A percentile compares a stretch with the other conserved stretches of the same genome.
Conservation (phyloP, 2,113 vertebrate species). For the Nansenia antarctica region DNA sequence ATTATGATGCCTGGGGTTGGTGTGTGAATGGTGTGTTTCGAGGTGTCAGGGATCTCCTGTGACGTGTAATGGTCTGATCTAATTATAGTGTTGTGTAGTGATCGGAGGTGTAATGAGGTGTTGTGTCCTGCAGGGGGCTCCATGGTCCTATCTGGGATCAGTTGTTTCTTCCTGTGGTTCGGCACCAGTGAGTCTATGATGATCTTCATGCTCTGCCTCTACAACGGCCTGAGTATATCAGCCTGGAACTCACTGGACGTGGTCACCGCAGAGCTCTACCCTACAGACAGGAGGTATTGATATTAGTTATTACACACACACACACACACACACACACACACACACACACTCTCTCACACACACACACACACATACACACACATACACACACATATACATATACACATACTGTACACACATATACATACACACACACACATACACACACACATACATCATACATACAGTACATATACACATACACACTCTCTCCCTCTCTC, state of each 20-base stretch:
- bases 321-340: not conserved
- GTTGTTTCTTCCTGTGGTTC: constrained; percentile 98
- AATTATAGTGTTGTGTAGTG: not conserved
- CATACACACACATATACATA: not conserved
- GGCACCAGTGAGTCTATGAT: constrained; percentile 98
- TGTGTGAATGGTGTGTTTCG: too few species aligned
- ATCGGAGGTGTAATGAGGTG: not conserved
- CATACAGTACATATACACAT: not conserved
- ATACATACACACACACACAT: not conserved
- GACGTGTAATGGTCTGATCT: not conserved
- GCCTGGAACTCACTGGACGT: constrained; percentile 98
- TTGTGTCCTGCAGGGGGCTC: constrained; percentile 84
- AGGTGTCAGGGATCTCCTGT: too few species aligned
- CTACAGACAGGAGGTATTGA: constrained; percentile 98
- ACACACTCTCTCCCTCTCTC: not conserved
- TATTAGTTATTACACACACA: not conserved
- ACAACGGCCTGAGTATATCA: constrained; percentile 96
- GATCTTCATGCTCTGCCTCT: constrained; percentile 98
- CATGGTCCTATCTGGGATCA: constrained; percentile 98
- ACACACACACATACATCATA: not conserved
- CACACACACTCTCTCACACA: not conserved
- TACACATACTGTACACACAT: not conserved
- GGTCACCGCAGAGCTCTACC: constrained; percentile 93
- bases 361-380: not conserved
- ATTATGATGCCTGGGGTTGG: too few species aligned